Conservation (phyloP, 2,797 vertebrate species). For the Diplodus sargus region DNA sequence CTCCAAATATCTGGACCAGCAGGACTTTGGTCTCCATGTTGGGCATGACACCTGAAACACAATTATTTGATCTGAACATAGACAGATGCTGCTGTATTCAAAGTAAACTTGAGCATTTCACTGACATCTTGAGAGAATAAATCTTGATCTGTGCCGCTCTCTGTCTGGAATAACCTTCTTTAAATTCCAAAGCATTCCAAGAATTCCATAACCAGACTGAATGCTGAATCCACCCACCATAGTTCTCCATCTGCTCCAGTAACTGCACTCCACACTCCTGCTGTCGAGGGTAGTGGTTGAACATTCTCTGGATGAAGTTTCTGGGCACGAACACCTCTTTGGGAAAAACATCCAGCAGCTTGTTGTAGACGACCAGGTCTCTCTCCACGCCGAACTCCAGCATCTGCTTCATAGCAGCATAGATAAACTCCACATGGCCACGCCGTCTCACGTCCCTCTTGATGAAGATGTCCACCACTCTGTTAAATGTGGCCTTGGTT, state of each 20-base stretch:
- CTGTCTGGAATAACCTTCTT: not conserved
- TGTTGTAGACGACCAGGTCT: conserved; percentile 89
- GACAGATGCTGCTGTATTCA: not conserved
- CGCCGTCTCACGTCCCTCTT: conserved; percentile 83
- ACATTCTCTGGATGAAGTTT: conserved; percentile 89
- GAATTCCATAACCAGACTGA: not conserved
- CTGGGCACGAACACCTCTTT: conserved; percentile 91
- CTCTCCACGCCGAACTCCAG: conserved; percentile 88
- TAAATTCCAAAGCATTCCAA: conserved; percentile 1
- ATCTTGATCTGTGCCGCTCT: not conserved
- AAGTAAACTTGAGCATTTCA: not conserved
- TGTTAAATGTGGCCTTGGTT: conserved; percentile 85
- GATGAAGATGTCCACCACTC: conserved; percentile 83
- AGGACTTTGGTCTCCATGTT: conserved; percentile 89
- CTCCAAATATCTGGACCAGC: conserved; percentile 89
- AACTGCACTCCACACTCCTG: conserved; percentile 91
- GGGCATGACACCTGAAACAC: conserved; percentile 87
- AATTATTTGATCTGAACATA: not conserved
- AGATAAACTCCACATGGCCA: conserved; percentile 93
- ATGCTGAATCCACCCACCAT: conserved; percentile 80
- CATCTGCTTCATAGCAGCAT: conserved; percentile 91
- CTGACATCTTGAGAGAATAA: not conserved
- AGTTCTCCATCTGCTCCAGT: conserved; percentile 92
- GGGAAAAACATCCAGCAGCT: conserved; percentile 91
- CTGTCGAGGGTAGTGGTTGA: conserved; percentile 91